phyloP scores from a whole-genome alignment of 1,140 invertebrate genomes.

The Cecropterus lyciades region DNA sequence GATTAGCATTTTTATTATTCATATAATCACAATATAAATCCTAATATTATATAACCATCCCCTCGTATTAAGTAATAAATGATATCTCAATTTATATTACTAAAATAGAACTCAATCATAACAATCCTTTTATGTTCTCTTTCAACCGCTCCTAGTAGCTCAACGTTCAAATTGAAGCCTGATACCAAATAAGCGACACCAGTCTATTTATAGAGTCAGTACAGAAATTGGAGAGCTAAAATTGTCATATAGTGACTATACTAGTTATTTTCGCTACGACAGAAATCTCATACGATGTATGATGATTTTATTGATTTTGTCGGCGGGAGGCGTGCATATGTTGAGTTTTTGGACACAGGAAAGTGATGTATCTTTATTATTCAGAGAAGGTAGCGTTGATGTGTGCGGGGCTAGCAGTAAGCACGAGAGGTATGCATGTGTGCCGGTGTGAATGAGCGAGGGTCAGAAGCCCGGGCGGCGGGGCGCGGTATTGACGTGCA shows the following conservation, averaged over 20 bases:
- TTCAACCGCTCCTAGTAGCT: background rate
- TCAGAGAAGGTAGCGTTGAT: conserved; percentile 12
- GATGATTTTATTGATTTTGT: conserved; percentile 9
- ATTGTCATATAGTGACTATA: background rate
- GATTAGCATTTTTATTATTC: too few relatives aligned
- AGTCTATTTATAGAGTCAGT: conserved; percentile 9
- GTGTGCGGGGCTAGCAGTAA: conserved; percentile 31
- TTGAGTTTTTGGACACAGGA: conserved; percentile 17
- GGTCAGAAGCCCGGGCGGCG: conserved; percentile 47
- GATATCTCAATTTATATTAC: too few relatives aligned
- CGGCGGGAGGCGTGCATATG: conserved; percentile 1
- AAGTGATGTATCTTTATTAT: conserved; percentile 25
- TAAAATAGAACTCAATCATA: too few relatives aligned
- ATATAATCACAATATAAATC: too few relatives aligned
- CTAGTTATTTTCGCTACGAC: conserved; percentile 3
- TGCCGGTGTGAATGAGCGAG: conserved; percentile 67
- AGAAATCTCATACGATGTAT: conserved; percentile 7
- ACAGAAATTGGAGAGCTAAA: conserved; percentile 8
- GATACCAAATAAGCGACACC: background rate
- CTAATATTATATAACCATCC: too few relatives aligned
- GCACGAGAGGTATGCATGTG: conserved; percentile 44
- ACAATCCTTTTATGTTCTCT: too few relatives aligned
- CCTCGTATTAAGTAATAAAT: too few relatives aligned
- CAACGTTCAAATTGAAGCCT: background rate
- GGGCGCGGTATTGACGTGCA: conserved; percentile 74